Conservation (phyloP, 2,888 invertebrate species). For the Torymus auratus region DNA sequence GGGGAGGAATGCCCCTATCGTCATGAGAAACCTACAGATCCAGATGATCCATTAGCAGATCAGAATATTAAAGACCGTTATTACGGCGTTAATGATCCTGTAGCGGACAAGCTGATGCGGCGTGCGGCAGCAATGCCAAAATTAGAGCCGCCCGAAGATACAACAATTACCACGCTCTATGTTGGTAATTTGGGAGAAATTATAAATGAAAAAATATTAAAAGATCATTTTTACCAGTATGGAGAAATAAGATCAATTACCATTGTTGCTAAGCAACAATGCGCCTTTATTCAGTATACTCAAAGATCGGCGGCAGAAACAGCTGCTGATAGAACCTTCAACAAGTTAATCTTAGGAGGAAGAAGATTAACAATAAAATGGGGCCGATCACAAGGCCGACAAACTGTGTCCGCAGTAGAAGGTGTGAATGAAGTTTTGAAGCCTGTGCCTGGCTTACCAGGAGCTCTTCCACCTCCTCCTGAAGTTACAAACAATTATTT, state of each 20-base stretch:
- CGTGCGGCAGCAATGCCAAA: slow-evolving; percentile 96
- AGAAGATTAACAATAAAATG: slow-evolving; percentile 97
- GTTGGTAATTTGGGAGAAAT: slow-evolving; percentile 96
- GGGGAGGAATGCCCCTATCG: slow-evolving; percentile 98
- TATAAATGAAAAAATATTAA: slow-evolving; percentile 92
- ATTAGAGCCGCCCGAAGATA: slow-evolving; percentile 96
- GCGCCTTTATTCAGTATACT: slow-evolving; percentile 98
- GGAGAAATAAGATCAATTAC: slow-evolving; percentile 97
- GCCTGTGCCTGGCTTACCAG: slow-evolving; percentile 88
- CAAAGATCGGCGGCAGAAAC: slow-evolving; percentile 92
- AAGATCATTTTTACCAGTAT: slow-evolving; percentile 98
- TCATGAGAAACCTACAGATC: slow-evolving; percentile 97
- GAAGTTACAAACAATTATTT: slow-evolving; percentile 84
- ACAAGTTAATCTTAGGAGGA: slow-evolving; percentile 91
- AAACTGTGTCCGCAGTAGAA: slow-evolving; percentile 77
- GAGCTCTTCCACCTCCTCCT: slow-evolving; percentile 82
- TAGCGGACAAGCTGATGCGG: slow-evolving; percentile 94
- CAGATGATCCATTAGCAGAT: slow-evolving; percentile 96
- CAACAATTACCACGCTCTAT: slow-evolving; percentile 96
- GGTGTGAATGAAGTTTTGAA: slow-evolving; percentile 81
- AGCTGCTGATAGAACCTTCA: slow-evolving; percentile 97
- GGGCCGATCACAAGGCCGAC: slow-evolving; percentile 95
- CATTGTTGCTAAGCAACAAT: slow-evolving; percentile 94
- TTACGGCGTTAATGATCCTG: slow-evolving; percentile 97
- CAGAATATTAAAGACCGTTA: slow-evolving; percentile 97